Percentiles rank a stretch among this genome's conserved stretches.
Evolutionary conservation across 2,888 invertebrate genomes (phyloP).

Genomic region (Noctua comes): DNA sequence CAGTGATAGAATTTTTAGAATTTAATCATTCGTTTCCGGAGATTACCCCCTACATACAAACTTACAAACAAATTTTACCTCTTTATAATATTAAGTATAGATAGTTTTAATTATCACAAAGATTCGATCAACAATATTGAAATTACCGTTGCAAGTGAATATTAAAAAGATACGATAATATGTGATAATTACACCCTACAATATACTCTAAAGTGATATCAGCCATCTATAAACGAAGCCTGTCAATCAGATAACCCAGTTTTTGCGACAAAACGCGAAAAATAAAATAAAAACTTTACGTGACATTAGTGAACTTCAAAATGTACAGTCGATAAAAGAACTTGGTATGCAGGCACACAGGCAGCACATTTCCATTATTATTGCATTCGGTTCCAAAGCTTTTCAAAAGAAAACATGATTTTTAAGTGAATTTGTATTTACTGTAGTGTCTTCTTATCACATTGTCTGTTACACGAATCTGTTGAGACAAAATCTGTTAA

Average conservation of each 20-base stretch:
- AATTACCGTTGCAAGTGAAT: constrained; percentile 41
- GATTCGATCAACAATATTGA: constrained; percentile 23
- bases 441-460: neutral
- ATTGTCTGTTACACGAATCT: neutral
- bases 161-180: constrained; percentile 7
- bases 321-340: constrained; percentile 1
- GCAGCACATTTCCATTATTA: neutral
- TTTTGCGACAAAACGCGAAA: constrained; percentile 20
- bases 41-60: no score
- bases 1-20: no score
- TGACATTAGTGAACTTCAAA: constrained; percentile 31
- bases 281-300: neutral
- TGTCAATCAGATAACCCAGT: constrained; percentile 42
- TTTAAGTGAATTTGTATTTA: no score
- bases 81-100: no score
- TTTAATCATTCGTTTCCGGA: no score
- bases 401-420: neutral
- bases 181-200: constrained; percentile 39
- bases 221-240: constrained; percentile 13
- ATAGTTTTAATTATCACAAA: no score
- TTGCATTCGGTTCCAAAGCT: neutral
- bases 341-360: neutral
- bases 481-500: constrained; percentile 14
- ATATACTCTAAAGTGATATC: constrained; percentile 29
- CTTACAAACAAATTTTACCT: no score